These are phyloP conservation scores for Lepidostoma basale DNA, from an alignment of 1,140 invertebrate species.

Conservation along the genomic window DNA sequence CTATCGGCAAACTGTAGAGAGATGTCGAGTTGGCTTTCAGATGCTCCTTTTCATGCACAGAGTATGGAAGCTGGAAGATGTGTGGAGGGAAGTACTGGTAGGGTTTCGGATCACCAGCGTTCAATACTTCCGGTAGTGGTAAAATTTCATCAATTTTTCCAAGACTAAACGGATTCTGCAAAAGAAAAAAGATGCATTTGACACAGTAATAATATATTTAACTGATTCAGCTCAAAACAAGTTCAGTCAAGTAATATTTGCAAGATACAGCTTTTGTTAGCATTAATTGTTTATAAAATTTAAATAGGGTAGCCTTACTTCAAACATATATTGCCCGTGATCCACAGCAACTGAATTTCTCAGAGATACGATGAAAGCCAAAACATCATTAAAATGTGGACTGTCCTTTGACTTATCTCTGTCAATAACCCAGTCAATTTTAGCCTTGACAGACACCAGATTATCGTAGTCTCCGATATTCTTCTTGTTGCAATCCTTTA, in stretches of 20 bases:
- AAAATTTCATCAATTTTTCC: slow-evolving; percentile 56
- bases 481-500: slow-evolving; percentile 26
- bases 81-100: slow-evolving; percentile 57
- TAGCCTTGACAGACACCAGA: slow-evolving; percentile 32
- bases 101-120: slow-evolving; percentile 55
- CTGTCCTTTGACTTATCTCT: slow-evolving; percentile 19
- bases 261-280: not conserved
- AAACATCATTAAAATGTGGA: slow-evolving; percentile 33
- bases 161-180: slow-evolving; percentile 58
- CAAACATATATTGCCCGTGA: slow-evolving; percentile 33
- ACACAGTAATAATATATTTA: not conserved
- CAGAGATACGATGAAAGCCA: slow-evolving; percentile 33
- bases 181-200: slow-evolving; percentile 32
- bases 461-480: slow-evolving; percentile 39
- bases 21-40: slow-evolving; percentile 20
- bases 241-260: too few relatives aligned
- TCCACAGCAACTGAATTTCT: slow-evolving; percentile 32
- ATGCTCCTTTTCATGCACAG: slow-evolving; percentile 41
- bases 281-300: too few relatives aligned
- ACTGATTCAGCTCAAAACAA: too few relatives aligned
- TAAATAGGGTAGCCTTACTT: slow-evolving; percentile 32
- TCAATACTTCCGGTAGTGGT: slow-evolving; percentile 51
- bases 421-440: slow-evolving; percentile 41
- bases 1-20: slow-evolving; percentile 46
- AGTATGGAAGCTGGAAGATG: slow-evolving; percentile 57